Percentiles rank a stretch among this genome's conserved stretches.
These are phyloP conservation scores for Drosophila bifasciata DNA, from an alignment of 1,140 invertebrate species.

Conservation along the genomic window DNA sequence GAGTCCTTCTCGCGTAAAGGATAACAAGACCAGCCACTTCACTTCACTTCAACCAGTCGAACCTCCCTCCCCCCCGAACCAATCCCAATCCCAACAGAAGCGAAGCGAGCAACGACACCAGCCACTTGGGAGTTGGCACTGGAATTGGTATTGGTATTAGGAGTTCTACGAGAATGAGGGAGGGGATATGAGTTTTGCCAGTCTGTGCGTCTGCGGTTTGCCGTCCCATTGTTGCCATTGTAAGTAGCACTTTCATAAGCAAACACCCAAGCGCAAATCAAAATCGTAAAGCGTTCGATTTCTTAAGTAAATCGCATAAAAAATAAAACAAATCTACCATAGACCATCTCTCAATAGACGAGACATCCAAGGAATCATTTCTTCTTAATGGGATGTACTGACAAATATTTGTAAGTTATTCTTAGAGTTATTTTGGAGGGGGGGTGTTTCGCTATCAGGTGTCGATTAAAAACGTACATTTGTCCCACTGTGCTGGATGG, in stretches of 20 bases:
- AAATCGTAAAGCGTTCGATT: slow-evolving; percentile 49
- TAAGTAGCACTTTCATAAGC: slow-evolving; percentile 61
- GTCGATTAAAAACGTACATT: too few relatives aligned
- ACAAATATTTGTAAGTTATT: too few relatives aligned
- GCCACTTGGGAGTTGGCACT: slow-evolving; percentile 57
- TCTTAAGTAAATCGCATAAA: slow-evolving; percentile 51
- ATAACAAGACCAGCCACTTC: slow-evolving; percentile 56
- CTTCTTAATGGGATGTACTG: too few relatives aligned
- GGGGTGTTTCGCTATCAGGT: too few relatives aligned
- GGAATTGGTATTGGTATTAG: slow-evolving; percentile 39
- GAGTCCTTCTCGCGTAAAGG: slow-evolving; percentile 47
- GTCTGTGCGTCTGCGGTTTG: slow-evolving; percentile 14
- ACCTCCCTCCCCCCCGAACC: slow-evolving; percentile 7
- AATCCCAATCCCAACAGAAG: slow-evolving; percentile 35
- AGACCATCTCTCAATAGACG: slow-evolving; percentile 6
- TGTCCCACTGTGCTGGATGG: too few relatives aligned
- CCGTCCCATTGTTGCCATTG: slow-evolving; percentile 25
- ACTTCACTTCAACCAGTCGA: neutral
- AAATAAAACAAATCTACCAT: slow-evolving; percentile 41
- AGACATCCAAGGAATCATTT: too few relatives aligned
- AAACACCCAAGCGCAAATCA: slow-evolving; percentile 56
- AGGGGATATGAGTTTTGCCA: neutral
- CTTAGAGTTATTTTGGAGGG: too few relatives aligned
- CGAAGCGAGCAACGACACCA: slow-evolving; percentile 55
- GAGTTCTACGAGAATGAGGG: slow-evolving; percentile 6